phyloP scores from a whole-genome alignment of 2,113 vertebrate species.

The Pollachius pollachius region DNA sequence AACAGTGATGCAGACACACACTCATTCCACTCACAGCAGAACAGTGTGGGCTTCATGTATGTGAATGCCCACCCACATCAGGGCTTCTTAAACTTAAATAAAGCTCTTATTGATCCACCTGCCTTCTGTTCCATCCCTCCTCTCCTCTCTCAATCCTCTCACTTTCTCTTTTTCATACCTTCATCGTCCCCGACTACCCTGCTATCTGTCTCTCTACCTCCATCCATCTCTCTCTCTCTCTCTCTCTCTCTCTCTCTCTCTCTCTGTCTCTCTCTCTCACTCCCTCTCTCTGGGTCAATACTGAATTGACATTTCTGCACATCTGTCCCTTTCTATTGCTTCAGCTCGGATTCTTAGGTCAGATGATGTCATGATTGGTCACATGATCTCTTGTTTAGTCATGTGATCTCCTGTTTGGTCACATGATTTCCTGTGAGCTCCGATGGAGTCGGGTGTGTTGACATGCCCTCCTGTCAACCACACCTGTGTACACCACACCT shows the following conservation, averaged over 20 bases:
- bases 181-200: background rate
- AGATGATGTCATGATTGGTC: too few relatives aligned
- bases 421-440: too few relatives aligned
- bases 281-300: constrained; percentile 42
- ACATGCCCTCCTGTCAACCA: too few relatives aligned
- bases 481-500: too few relatives aligned
- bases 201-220: constrained; percentile 12
- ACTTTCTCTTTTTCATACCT: background rate
- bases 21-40: constrained; percentile 34
- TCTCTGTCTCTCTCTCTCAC: background rate
- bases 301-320: constrained; percentile 44
- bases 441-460: too few relatives aligned
- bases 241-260: background rate
- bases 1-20: background rate
- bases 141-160: background rate
- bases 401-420: too few relatives aligned
- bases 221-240: background rate
- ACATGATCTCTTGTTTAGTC: too few relatives aligned
- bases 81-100: too few relatives aligned
- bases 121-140: background rate
- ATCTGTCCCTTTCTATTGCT: constrained; percentile 55
- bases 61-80: too few relatives aligned
- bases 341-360: constrained; percentile 41
- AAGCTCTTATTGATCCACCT: too few relatives aligned
- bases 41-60: constrained; percentile 2